Conservation (phyloP, 2,797 vertebrate genomes). For the Tokudaia tokunoshimensis region DNA sequence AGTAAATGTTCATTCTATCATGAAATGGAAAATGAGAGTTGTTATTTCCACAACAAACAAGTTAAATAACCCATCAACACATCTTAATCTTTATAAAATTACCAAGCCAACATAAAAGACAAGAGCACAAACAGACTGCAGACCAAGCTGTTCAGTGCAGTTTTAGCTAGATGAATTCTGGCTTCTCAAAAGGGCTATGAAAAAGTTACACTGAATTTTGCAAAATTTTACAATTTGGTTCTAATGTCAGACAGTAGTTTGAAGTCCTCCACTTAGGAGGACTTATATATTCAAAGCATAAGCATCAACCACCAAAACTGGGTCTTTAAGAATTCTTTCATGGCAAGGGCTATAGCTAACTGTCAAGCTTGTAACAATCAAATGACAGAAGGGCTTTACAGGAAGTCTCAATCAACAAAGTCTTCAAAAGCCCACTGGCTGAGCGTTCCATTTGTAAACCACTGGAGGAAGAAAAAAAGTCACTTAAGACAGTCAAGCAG, state of each 20-base stretch:
- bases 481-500: not conserved
- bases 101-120: constrained; percentile 74
- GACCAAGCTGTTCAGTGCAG: constrained; percentile 70
- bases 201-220: constrained; percentile 33
- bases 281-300: constrained; percentile 8
- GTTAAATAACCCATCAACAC: constrained; percentile 80
- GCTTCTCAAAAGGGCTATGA: constrained; percentile 41
- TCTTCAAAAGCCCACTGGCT: constrained; percentile 33
- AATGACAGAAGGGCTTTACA: not conserved
- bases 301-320: not conserved
- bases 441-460: constrained; percentile 32
- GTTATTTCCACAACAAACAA: constrained; percentile 81
- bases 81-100: constrained; percentile 77
- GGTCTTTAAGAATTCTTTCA: constrained; percentile 46
- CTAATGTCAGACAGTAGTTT: not conserved
- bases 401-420: constrained; percentile 24
- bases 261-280: not conserved
- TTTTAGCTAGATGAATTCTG: constrained; percentile 72
- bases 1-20: constrained; percentile 66
- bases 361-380: not conserved
- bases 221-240: constrained; percentile 36
- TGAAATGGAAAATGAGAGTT: constrained; percentile 70
- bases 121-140: constrained; percentile 76
- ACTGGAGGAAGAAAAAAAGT: not conserved
- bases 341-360: not conserved